Percentiles rank a stretch among this genome's conserved stretches.
phyloP scores from a whole-genome alignment of 2,113 vertebrate species.

The Corydoras sp. region DNA sequence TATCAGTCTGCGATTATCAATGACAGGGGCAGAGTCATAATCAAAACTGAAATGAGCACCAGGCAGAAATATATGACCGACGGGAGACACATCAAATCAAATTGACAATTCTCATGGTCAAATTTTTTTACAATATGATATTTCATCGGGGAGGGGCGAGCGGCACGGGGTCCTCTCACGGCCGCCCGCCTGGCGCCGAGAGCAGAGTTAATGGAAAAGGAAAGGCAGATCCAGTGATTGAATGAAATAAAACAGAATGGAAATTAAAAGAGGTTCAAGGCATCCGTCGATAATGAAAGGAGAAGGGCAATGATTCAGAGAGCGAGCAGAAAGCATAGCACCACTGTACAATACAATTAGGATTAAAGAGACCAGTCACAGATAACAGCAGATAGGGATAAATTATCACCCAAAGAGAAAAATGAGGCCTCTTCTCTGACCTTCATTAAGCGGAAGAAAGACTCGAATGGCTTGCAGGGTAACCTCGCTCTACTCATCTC shows the following conservation, averaged over 20 bases:
- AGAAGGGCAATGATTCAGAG: constrained; percentile 68
- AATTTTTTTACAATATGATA: constrained; percentile 42
- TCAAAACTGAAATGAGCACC: constrained; percentile 35
- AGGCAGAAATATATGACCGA: constrained; percentile 31
- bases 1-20: constrained; percentile 41
- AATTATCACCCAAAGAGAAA: constrained; percentile 69
- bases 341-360: constrained; percentile 79
- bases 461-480: constrained; percentile 48
- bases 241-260: constrained; percentile 55
- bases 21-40: constrained; percentile 37
- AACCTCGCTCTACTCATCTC: constrained; percentile 47
- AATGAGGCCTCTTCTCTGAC: constrained; percentile 71
- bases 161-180: constrained; percentile 24
- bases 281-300: constrained; percentile 65
- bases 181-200: constrained; percentile 23
- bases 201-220: constrained; percentile 44
- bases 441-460: constrained; percentile 71
- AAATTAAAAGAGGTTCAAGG: constrained; percentile 64
- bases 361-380: constrained; percentile 71
- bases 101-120: constrained; percentile 39
- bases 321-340: constrained; percentile 62
- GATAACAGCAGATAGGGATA: constrained; percentile 75
- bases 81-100: constrained; percentile 39
- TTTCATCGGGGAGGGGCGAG: constrained; percentile 19
- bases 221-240: constrained; percentile 48